phyloP scores from a whole-genome alignment of 2,113 vertebrate species.

The Rhea americana region DNA sequence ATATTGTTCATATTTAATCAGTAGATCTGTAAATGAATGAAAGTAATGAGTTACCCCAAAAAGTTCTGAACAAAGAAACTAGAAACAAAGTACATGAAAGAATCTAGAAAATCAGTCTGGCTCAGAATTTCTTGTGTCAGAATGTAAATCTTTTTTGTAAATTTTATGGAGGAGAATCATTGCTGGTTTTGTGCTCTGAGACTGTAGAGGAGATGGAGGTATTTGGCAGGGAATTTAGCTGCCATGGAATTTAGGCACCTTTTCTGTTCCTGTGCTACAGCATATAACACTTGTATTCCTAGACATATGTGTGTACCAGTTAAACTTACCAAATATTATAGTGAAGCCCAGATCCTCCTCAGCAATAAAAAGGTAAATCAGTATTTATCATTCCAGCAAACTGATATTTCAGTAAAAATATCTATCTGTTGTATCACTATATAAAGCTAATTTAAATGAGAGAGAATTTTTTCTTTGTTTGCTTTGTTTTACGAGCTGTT shows the following conservation, averaged over 20 bases:
- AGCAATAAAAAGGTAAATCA: background rate
- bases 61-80: background rate
- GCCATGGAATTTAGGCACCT: background rate
- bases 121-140: background rate
- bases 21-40: background rate
- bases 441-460: background rate
- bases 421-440: background rate
- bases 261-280: background rate
- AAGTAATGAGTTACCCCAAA: background rate
- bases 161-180: background rate
- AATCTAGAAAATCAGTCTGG: background rate
- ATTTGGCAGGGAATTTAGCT: background rate
- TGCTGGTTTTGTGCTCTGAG: background rate
- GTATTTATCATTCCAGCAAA: background rate
- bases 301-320: background rate
- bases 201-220: background rate
- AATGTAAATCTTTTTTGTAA: background rate
- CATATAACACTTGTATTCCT: background rate
- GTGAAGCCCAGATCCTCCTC: background rate
- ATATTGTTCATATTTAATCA: background rate
- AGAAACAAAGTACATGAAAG: background rate
- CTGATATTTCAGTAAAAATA: background rate
- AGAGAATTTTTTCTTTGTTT: background rate
- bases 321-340: background rate
- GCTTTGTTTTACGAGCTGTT: background rate